These are phyloP conservation scores for Hypotaenidia okinawae DNA, from an alignment of 2,797 vertebrate species.

Conservation along the genomic window DNA sequence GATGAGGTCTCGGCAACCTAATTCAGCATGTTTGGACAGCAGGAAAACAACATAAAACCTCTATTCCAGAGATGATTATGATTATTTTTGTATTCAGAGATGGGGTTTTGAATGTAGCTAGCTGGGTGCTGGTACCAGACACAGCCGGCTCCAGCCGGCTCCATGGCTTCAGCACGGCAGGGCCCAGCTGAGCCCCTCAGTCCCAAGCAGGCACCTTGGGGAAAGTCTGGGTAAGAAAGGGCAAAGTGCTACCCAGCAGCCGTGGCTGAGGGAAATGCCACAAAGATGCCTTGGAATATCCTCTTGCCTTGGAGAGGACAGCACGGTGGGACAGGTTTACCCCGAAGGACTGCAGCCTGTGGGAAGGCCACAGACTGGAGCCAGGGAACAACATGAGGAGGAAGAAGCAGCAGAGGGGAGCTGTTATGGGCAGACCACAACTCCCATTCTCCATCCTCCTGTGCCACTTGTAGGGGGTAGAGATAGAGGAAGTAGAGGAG, in stretches of 20 bases:
- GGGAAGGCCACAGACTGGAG: no score
- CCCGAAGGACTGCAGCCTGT: neutral
- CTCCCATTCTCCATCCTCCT: no score
- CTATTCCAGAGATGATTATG: neutral
- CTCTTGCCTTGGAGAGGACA: neutral
- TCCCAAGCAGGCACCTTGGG: no score
- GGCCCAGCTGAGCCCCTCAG: no score
- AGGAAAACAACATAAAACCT: neutral
- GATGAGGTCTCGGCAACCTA: slow-evolving; percentile 3
- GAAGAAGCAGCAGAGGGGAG: neutral
- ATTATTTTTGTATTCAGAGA: neutral
- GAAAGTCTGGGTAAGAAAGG: neutral
- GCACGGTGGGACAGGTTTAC: neutral
- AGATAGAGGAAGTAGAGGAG: neutral
- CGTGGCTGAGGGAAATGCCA: neutral
- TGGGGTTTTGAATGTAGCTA: neutral
- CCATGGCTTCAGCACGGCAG: neutral
- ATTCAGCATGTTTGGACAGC: neutral
- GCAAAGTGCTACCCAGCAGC: neutral
- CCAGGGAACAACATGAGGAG: neutral
- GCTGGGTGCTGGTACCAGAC: rapidly evolving
- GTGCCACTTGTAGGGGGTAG: rapidly evolving
- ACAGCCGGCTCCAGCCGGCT: neutral
- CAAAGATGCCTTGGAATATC: no score
- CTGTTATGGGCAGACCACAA: rapidly evolving